A percentile compares a stretch with the other conserved stretches of the same genome.
Evolutionary conservation across 2,888 invertebrate species (phyloP).

Genomic region (Drosophila mulleri): DNA sequence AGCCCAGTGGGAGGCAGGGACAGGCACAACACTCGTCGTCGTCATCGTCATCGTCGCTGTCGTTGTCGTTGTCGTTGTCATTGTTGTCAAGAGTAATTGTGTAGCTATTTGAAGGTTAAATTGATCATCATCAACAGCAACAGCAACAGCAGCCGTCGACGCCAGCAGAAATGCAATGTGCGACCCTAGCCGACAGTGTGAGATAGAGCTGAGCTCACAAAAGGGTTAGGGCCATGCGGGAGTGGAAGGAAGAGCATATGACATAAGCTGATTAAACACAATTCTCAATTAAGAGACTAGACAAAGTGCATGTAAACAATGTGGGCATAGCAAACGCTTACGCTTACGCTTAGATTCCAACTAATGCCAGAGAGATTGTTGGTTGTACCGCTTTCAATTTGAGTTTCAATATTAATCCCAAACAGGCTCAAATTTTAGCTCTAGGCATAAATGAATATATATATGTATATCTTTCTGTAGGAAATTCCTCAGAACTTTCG

Average conservation of each 20-base stretch:
- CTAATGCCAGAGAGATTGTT: neutral
- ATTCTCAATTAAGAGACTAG: constrained; percentile 43
- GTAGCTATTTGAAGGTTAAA: constrained; percentile 73
- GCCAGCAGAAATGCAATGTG: constrained; percentile 51
- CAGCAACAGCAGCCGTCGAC: constrained; percentile 22
- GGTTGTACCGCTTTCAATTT: constrained; percentile 6
- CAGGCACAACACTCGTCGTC: constrained; percentile 34
- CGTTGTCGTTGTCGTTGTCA: constrained; percentile 38
- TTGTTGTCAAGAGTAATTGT: constrained; percentile 69
- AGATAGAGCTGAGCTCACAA: constrained; percentile 13
- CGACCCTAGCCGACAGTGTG: constrained; percentile 5
- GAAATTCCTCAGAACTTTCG: neutral
- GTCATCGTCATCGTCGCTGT: constrained; percentile 41
- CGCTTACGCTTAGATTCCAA: neutral
- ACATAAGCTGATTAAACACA: constrained; percentile 51
- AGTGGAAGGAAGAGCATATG: constrained; percentile 14
- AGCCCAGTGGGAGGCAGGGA: constrained; percentile 3
- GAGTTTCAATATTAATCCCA: neutral
- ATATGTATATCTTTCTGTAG: neutral
- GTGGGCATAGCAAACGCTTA: constrained; percentile 11
- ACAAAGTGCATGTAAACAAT: constrained; percentile 24
- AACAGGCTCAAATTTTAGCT: neutral
- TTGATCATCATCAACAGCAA: constrained; percentile 64
- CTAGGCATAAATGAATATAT: neutral
- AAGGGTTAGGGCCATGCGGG: constrained; percentile 41